Evolutionary conservation across 2,888 invertebrate species (phyloP), one percentile per base, ranked within the genome.

Genomic region (Netelia fuscicornis): DNA sequence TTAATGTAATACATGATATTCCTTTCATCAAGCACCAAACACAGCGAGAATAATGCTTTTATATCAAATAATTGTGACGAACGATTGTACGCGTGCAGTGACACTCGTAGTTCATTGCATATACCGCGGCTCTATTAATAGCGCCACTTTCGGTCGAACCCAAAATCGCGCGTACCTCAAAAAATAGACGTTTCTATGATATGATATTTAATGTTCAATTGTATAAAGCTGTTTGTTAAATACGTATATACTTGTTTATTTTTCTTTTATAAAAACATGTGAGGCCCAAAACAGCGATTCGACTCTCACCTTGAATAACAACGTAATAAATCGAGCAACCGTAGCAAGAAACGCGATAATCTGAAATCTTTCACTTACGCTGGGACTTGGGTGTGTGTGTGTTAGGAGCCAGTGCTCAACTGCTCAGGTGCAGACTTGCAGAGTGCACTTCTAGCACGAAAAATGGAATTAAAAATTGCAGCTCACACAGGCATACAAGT

Each of bases 121-220:
- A 20, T 64, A 60, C 79, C 71, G 62, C 54, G 20, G 9, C 42
- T 25, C 20, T 64, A 37, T 48, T 58, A 71, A 64, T 79, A 70
- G 60, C 79, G 79, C 64, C 17, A 11, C 20, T 17, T 37, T 79
- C 71, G 62, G 10, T 42, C n/a, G 13, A 20, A 20, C 30, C 8
- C 77, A 17, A 64, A 37, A 64, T 71, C 64, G 62, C 79, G 79
- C 64, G 79, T 79, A 54, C 42, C 48, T 70, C 30, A 64, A 42
- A 71, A 71, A 30, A 44, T 54, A 44, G 13, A 48, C 48, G 48
- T 48, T 48, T 13, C 48, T 48, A 13, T 48, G 10, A 13, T 48
- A 48, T 48, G 48, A 48, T 48, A 9, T 8, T 48, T 48, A 30
- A 30, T 30, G 48, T 48, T 48, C 13, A 48, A 13, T 11, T 58